Evolutionary conservation across 2,888 invertebrate species (phyloP).

Genomic region (Lottia scabra): DNA sequence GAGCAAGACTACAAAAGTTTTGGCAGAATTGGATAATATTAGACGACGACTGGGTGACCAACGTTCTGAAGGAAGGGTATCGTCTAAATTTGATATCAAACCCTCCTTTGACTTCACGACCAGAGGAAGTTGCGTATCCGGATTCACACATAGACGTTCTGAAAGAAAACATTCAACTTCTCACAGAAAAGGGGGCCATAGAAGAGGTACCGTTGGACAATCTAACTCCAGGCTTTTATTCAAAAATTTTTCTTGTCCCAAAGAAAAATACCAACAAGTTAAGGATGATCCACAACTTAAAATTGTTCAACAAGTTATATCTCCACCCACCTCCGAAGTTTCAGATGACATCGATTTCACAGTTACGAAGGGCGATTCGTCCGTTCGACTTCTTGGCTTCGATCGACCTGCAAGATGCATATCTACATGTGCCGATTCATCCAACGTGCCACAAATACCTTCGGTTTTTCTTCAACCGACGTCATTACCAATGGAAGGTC

Average conservation of each 20-base stretch:
- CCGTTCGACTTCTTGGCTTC: too few species aligned
- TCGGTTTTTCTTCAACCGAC: not conserved
- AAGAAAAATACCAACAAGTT: too few species aligned
- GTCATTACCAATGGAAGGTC: too few species aligned
- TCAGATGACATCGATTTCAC: not conserved
- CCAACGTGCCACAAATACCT: constrained; percentile 3
- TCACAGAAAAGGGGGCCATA: not conserved
- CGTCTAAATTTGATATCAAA: not conserved
- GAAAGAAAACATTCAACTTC: not conserved
- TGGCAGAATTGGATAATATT: not conserved
- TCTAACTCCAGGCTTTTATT: not conserved
- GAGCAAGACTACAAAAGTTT: not conserved
- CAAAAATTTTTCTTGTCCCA: too few species aligned
- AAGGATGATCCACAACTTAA: too few species aligned
- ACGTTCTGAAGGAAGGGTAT: not conserved
- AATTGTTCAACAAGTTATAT: not conserved
- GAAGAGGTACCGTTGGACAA: not conserved
- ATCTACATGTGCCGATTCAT: constrained; percentile 4
- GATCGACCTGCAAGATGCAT: constrained; percentile 8
- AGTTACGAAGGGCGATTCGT: not conserved
- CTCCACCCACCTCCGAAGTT: not conserved
- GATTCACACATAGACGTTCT: not conserved
- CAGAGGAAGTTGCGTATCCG: not conserved
- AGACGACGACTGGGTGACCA: not conserved
- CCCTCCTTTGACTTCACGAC: not conserved